Evolutionary conservation across 2,888 invertebrate species (phyloP), one percentile per base, ranked within the genome.

Genomic region (Tiliacea aurago): DNA sequence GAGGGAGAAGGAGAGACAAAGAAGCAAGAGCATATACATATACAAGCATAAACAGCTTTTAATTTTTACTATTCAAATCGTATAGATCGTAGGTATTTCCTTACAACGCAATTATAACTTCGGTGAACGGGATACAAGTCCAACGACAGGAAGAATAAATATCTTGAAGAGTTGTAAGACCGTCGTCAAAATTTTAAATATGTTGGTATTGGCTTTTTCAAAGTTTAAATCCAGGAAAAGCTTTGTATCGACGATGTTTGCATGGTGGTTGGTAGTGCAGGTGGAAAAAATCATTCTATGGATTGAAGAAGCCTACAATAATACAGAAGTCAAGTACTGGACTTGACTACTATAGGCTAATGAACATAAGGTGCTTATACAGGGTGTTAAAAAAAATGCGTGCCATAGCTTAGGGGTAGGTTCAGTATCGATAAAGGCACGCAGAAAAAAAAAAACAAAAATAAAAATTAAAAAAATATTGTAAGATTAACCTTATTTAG

Each of bases 91-190:
- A 28, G 28, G 28, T 28, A 28, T 28, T 28, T 28, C 28, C 28
- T 28, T 28, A 28, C 28, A 28, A 28, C 28, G 28, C 28, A 28
- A 28, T 28, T 2, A 28, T 28, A 28, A 28, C 28, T 28, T 28
- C 13, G 28, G 28, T 47, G 9, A 45, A 15, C n/a, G 10, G 37
- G 47, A 55, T 47, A 28, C 28, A 53, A 53, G 6, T 55, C n/a
- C 13, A 23, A 45, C 6, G 37, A 53, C 61, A 28, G 55, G 28
- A 47, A 47, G 7, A 47, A 70, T 55, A 55, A 70, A 45, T 53
- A 56, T 33, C n/a, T 20, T 33, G 4, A 23, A 58, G 4, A 58
- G 6, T 43, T 23, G 0, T 1, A 13, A 18, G 18, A 28, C 37
- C 20, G 20, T 15, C 43, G 15, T 49, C 10, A 41, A 23, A 41